These are phyloP conservation scores for Protonibea diacanthus DNA, from an alignment of 2,797 vertebrate species.

Conservation along the genomic window DNA sequence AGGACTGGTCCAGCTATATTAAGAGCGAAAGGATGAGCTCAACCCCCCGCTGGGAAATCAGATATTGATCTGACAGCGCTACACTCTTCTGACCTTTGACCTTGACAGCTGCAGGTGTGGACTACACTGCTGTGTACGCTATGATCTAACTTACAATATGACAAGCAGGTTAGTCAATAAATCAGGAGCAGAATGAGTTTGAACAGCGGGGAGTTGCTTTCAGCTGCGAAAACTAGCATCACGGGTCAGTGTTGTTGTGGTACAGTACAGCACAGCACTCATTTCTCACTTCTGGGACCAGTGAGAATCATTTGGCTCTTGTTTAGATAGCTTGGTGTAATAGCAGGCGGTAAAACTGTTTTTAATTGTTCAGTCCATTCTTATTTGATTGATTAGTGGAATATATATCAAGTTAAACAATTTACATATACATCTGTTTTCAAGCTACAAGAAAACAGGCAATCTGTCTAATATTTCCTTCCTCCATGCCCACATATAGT, in stretches of 20 bases:
- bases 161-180: constrained; percentile 44
- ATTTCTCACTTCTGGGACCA: constrained; percentile 11
- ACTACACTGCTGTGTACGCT: constrained; percentile 21
- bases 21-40: constrained; percentile 56
- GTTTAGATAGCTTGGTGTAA: constrained; percentile 15
- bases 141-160: constrained; percentile 50
- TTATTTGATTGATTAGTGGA: background rate
- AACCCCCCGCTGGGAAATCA: constrained; percentile 50
- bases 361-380: background rate
- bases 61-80: constrained; percentile 62
- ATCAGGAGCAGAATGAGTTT: constrained; percentile 50
- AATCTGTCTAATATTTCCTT: background rate
- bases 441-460: too few species aligned
- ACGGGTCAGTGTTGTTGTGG: constrained; percentile 25
- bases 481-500: background rate
- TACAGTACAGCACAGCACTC: constrained; percentile 17
- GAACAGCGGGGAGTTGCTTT: constrained; percentile 40
- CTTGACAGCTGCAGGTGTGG: constrained; percentile 50
- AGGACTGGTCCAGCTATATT: constrained; percentile 29
- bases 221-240: constrained; percentile 40
- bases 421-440: background rate
- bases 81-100: constrained; percentile 60
- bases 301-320: constrained; percentile 11
- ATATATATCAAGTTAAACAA: background rate
- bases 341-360: background rate